phyloP scores from a whole-genome alignment of 2,888 invertebrate species.

The Leptopterna dolabrata region DNA sequence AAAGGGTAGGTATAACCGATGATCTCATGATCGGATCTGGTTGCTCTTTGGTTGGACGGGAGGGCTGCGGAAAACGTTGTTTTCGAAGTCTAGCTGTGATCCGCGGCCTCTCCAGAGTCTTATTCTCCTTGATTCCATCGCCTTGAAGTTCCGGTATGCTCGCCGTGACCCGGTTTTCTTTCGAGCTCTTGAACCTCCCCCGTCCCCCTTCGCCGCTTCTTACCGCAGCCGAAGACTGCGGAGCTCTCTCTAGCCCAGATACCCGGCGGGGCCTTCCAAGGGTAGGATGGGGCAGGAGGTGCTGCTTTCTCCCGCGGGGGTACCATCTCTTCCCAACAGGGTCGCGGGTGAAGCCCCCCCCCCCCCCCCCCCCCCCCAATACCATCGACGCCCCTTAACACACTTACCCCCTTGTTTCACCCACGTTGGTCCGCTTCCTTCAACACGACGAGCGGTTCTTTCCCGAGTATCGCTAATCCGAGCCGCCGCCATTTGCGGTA shows the following conservation, averaged over 20 bases:
- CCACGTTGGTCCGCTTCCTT: slow-evolving; percentile 3
- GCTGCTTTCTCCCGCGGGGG: slow-evolving; percentile 40
- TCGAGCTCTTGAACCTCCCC: slow-evolving; percentile 3
- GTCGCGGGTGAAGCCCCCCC: no score
- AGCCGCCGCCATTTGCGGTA: no score
- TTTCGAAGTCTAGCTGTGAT: slow-evolving; percentile 18
- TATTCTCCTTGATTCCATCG: slow-evolving; percentile 39
- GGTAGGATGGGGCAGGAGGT: not conserved
- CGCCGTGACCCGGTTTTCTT: slow-evolving; percentile 51
- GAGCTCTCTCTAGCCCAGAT: slow-evolving; percentile 41
- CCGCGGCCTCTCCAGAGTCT: slow-evolving; percentile 10
- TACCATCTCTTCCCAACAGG: slow-evolving; percentile 4
- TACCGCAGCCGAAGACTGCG: not conserved
- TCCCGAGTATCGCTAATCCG: not conserved
- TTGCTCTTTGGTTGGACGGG: no score
- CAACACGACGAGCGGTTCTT: not conserved
- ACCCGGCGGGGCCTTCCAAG: not conserved
- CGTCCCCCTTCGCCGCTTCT: not conserved
- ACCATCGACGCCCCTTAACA: slow-evolving; percentile 39
- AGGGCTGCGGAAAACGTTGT: not conserved
- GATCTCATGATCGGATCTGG: not conserved
- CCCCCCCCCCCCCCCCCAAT: no score
- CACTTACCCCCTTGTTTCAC: slow-evolving; percentile 38
- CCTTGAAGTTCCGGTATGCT: slow-evolving; percentile 50
- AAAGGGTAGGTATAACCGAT: not conserved